Evolutionary conservation across 2,113 vertebrate genomes (phyloP).

Genomic region (Colossoma macropomum): DNA sequence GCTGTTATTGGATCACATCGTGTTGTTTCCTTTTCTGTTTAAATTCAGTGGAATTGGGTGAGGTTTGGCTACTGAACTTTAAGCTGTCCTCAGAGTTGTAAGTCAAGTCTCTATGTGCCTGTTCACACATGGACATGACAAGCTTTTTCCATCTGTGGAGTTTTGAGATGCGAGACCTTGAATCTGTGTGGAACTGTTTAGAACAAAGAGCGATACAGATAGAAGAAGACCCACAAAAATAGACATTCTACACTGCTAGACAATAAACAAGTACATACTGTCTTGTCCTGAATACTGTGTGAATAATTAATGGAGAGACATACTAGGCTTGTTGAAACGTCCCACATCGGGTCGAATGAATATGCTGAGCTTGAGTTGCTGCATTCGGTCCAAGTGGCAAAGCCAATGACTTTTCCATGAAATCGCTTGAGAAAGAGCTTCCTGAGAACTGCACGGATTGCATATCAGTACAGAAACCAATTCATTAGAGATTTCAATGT

Average conservation of each 20-base stretch:
- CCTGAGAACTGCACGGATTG: not conserved
- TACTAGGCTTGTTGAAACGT: not conserved
- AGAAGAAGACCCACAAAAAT: not conserved
- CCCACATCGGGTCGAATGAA: not conserved
- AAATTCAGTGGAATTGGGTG: not conserved
- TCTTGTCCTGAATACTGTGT: not conserved
- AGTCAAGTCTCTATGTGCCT: not conserved
- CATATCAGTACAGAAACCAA: not conserved
- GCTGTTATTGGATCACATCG: not conserved
- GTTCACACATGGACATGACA: not conserved
- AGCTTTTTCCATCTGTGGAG: not conserved
- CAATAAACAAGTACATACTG: not conserved
- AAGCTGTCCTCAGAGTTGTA: not conserved
- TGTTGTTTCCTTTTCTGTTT: not conserved
- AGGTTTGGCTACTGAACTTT: not conserved
- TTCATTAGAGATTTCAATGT: not conserved
- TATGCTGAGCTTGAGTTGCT: not conserved
- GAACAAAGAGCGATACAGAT: not conserved
- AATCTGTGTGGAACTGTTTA: not conserved
- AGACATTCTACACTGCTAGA: not conserved
- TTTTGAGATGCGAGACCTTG: not conserved
- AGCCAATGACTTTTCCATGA: not conserved
- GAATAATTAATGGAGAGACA: not conserved
- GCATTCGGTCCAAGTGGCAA: not conserved
- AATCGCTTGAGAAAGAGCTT: not conserved